phyloP scores from a whole-genome alignment of 2,113 vertebrate species.

The human region GRCh38 chr12:64946001-64946500 shows the following conservation, averaged over 20 bases:
- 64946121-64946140: neutral
- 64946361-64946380: conserved; percentile 70
- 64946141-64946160: neutral
- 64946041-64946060: neutral
- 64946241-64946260: conserved; percentile 53
- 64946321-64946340: conserved; percentile 58
- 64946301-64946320: conserved; percentile 71
- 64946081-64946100: neutral
- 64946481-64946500: conserved; percentile 67
- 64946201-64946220: conserved; percentile 41
- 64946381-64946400: conserved; percentile 77
- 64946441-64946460: conserved; percentile 78
- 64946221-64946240: conserved; percentile 29
- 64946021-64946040: neutral
- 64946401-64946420: conserved; percentile 70
- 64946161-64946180: neutral
- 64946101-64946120: neutral
- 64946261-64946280: conserved; percentile 48
- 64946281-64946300: conserved; percentile 57
- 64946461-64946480: conserved; percentile 42
- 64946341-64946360: conserved; percentile 67
- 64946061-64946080: neutral
- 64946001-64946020: neutral
- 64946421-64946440: conserved; percentile 63
- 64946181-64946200: conserved; percentile 56